Evolutionary conservation across 2,888 invertebrate genomes (phyloP), one percentile per base, ranked within the genome.

Genomic region (Caenorhabditis becei): DNA sequence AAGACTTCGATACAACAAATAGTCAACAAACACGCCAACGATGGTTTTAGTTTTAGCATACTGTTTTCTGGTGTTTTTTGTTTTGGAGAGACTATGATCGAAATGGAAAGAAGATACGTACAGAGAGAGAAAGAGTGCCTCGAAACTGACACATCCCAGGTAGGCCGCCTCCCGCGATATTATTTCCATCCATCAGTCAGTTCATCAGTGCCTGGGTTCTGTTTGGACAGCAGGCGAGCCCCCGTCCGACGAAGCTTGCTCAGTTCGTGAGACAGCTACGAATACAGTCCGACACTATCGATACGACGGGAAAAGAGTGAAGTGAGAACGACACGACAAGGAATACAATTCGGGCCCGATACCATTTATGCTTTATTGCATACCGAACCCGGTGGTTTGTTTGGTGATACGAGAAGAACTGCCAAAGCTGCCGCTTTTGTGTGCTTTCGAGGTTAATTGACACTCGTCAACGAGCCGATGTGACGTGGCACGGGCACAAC

Each of bases 221-320:
- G 58, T 74, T 74, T 74, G 66, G 74, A 74, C 74, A 74, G 74
- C 74, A 74, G 74, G 72, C 35, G 49, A 54, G 18, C 58, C 35
- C 65, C 65, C 41, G 41, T 20, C 49, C 37, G 41, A 20, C 37
- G 54, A 32, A 14, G 62, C 47, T 47, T 47, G 65, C 65, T 51
- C 65, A 24, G 56, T 63, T 56, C 72, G 63, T 63, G 56, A 58
- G 54, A 69, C 71, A 71, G 71, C 71, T 71, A 71, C 62, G 71
- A 71, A 63, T 71, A 74, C 65, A 74, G 23, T 3, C 3, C 20
- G 20, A 53, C 53, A 53, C 58, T 67, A 49, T 58, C 20, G 41
- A 69, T 58, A 69, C 44, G 63, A 44, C 16, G 49, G 47, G 51
- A 23, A 61, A 26, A 58, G 49, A 61, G 47, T 67, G 28, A 37